Base-by-base conservation (phyloP, 2,888 invertebrate species). In the Phasia obesa region DNA sequence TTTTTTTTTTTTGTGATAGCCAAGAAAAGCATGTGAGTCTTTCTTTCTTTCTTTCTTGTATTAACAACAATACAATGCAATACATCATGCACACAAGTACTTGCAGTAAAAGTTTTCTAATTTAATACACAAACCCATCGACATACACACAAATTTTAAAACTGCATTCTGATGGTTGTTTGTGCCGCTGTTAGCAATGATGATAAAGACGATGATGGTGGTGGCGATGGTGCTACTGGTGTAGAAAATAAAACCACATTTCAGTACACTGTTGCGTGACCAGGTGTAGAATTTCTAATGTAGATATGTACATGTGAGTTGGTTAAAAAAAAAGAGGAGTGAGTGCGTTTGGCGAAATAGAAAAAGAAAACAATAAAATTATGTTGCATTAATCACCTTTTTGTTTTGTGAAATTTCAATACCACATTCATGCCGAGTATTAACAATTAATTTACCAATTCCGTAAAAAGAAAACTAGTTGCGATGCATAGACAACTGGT, bases 181-280 rank as follows among this genome's bases (percentile, higher is more conserved):
- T 47, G 21, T 70, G 23, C 31, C 25, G 35, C 35, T 55, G 64
- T 49, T 71, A 5, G 47, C 21, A 44, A 42, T 27, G 55, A 35
- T 4, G 65, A 1, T 23, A 21, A 53, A 42, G 25, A 19, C n/a
- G n/a, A 23, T 53, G 35, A 1, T 47, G 44, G 7, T 38, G 5
- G 13, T 38, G 38, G 1, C 42, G 21, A 4, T 65, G 38, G 11
- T 53, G 53, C 15, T 60, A 42, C 55, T 71, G 64, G 67, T 71
- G 51, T 65, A 65, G 78, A 73, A 79, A 79, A 65, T 64, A 71
- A 79, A 79, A 79, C 71, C 65, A 65, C 57, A 79, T 73, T 71
- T 77, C 59, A 42, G 65, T n/a, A n/a, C 71, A 73, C 51, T 73
- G 78, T 79, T 79, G 78, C 78, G 71, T 79, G 78, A 79, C 71